Percentiles rank a stretch among this genome's conserved stretches.
Conservation (phyloP, 2,888 invertebrate genomes). For the Trilocha varians region DNA sequence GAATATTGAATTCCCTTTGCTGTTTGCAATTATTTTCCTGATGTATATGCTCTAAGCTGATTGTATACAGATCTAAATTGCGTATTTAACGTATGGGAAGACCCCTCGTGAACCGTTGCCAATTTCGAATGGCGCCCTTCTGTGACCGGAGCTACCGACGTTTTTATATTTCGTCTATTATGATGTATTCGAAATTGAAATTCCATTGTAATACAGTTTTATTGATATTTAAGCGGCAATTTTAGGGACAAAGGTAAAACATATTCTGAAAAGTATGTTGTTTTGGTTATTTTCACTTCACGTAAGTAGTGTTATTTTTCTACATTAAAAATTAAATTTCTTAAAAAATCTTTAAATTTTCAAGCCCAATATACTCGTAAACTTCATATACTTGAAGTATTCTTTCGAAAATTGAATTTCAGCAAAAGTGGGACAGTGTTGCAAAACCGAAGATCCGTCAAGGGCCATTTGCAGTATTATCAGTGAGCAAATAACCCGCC, state of each 20-base stretch:
- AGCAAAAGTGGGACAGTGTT: constrained; percentile 25
- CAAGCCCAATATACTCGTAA: neutral
- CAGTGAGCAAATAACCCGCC: constrained; percentile 66
- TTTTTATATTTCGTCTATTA: constrained; percentile 46
- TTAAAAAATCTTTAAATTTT: no score
- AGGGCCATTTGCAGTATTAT: constrained; percentile 58
- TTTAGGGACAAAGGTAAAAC: no score
- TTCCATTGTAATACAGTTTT: neutral
- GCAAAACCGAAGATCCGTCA: constrained; percentile 45
- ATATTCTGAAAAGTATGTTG: no score
- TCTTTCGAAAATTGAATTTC: constrained; percentile 1
- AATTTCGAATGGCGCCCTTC: constrained; percentile 50
- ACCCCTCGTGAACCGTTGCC: constrained; percentile 61
- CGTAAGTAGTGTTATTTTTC: no score
- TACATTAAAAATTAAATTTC: no score
- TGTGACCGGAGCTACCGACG: constrained; percentile 22
- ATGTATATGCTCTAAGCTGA: no score
- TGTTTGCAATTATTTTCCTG: no score
- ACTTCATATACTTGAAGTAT: neutral
- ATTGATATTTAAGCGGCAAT: neutral
- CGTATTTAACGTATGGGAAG: constrained; percentile 68
- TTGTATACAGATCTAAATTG: constrained; percentile 64
- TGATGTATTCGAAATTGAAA: neutral
- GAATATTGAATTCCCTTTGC: no score
- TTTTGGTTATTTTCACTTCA: no score